Percentiles rank a stretch among this genome's conserved stretches.
phyloP scores from a whole-genome alignment of 2,888 invertebrate species.

The Chloroclysta siterata region DNA sequence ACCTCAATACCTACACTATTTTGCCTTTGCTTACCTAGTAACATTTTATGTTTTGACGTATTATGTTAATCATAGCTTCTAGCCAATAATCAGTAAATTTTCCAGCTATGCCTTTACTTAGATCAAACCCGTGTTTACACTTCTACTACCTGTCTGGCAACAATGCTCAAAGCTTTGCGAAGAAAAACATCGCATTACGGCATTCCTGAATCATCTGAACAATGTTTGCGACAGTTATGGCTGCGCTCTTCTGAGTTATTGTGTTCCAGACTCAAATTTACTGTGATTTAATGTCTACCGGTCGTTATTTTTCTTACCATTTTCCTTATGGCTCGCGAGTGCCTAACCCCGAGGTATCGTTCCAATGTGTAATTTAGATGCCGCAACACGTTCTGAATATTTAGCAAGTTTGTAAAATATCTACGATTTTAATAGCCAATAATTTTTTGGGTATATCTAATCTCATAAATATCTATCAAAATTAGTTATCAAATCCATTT shows the following conservation, averaged over 20 bases:
- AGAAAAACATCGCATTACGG: constrained; percentile 69
- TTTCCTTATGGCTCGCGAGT: constrained; percentile 51
- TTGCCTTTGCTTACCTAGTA: neutral
- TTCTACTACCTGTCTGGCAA: constrained; percentile 5
- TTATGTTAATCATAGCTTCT: too few relatives aligned
- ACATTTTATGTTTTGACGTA: too few relatives aligned
- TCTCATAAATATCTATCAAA: too few relatives aligned
- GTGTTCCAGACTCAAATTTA: constrained; percentile 75
- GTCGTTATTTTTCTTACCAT: constrained; percentile 65
- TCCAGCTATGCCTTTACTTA: neutral
- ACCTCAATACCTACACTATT: too few relatives aligned
- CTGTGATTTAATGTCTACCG: constrained; percentile 74
- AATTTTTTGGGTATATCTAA: neutral
- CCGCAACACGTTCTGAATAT: constrained; percentile 43
- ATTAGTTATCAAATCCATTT: too few relatives aligned
- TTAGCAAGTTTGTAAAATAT: constrained; percentile 35
- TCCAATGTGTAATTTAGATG: constrained; percentile 43
- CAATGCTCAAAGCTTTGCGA: constrained; percentile 39
- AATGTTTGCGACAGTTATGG: constrained; percentile 81
- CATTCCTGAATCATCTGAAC: constrained; percentile 78
- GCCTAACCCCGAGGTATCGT: constrained; percentile 38
- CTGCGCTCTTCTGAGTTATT: constrained; percentile 75
- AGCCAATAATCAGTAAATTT: neutral
- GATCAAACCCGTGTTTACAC: neutral
- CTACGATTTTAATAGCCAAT: constrained; percentile 15